These are phyloP conservation scores for Labia minor DNA, from an alignment of 2,888 invertebrate genomes.

Conservation along the genomic window DNA sequence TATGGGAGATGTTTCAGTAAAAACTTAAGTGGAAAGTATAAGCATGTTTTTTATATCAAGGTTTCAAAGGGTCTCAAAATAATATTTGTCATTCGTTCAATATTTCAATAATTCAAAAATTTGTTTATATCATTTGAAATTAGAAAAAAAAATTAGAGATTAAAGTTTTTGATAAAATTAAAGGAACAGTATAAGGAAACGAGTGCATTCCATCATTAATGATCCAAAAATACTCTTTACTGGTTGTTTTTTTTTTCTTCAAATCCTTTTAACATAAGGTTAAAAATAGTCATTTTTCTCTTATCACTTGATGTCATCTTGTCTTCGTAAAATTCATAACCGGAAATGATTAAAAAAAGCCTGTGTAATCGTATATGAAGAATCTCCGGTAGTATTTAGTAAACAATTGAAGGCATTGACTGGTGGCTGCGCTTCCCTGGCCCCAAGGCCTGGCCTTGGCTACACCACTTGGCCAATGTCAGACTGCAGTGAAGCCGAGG, in stretches of 20 bases:
- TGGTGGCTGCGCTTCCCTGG: background rate
- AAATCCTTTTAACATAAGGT: background rate
- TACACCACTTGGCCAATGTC: background rate
- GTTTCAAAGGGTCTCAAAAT: no score
- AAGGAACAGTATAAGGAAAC: no score
- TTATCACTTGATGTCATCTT: conserved; percentile 13
- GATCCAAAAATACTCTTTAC: no score
- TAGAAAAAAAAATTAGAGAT: no score
- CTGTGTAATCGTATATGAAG: background rate
- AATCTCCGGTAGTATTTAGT: background rate
- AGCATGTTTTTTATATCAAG: no score
- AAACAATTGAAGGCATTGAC: background rate
- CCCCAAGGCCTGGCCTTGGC: background rate
- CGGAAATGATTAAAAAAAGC: background rate
- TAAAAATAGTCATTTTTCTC: background rate
- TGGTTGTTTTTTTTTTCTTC: background rate
- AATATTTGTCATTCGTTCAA: no score
- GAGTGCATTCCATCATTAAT: no score
- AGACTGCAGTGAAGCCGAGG: background rate
- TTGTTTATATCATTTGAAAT: no score
- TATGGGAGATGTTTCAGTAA: no score
- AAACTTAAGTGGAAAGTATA: no score
- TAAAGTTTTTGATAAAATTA: no score
- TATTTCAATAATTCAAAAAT: no score
- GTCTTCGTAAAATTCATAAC: background rate